Percentiles rank a stretch among this genome's conserved stretches.
Conservation (phyloP, 1,140 invertebrate genomes). For the Drosophila jambulina region DNA sequence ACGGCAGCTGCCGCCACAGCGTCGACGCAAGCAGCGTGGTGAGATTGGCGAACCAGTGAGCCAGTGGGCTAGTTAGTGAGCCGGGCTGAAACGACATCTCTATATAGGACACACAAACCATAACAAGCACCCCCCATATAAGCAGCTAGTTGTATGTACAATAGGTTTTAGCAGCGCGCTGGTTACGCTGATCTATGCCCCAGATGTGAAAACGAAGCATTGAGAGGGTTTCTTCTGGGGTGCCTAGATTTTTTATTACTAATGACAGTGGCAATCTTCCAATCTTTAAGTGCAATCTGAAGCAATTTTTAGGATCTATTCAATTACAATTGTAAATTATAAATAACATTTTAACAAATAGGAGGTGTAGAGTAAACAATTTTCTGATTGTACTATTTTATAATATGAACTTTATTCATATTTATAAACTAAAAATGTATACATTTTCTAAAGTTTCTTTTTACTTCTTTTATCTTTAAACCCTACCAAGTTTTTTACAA, state of each 20-base stretch:
- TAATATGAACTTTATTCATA: background rate
- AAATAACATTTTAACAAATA: background rate
- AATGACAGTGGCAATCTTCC: background rate
- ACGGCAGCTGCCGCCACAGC: constrained; percentile 47
- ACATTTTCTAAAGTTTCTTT: no score
- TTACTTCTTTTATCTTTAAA: background rate
- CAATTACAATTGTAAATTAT: background rate
- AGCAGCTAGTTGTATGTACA: constrained; percentile 73
- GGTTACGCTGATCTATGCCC: constrained; percentile 51
- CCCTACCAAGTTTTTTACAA: background rate
- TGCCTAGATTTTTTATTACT: constrained; percentile 3
- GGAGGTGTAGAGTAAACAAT: background rate
- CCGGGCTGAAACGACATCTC: constrained; percentile 40
- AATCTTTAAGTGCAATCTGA: constrained; percentile 6
- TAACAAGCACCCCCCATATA: constrained; percentile 48
- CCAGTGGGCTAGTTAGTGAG: constrained; percentile 29
- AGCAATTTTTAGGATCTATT: background rate
- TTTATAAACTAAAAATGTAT: background rate
- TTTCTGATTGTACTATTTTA: background rate
- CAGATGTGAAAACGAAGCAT: constrained; percentile 11
- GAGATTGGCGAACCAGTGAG: constrained; percentile 32
- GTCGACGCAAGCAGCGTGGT: constrained; percentile 62
- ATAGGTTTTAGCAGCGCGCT: constrained; percentile 70
- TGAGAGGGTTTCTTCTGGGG: constrained; percentile 15
- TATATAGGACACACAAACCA: constrained; percentile 21